Conservation (phyloP, 1,140 invertebrate species). For the Glossosoma conforme region DNA sequence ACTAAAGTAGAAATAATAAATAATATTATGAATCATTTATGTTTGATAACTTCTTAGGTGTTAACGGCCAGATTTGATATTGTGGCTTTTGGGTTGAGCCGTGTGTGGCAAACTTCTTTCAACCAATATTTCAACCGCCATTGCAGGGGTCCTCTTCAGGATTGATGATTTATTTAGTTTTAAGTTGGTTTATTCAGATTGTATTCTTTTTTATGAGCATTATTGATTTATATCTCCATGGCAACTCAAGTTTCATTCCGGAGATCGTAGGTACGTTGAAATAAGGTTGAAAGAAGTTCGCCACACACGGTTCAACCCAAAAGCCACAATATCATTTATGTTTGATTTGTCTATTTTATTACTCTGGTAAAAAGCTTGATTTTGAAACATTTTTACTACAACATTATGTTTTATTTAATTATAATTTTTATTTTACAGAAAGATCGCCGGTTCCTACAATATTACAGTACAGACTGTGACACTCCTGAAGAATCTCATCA, state of each 20-base stretch:
- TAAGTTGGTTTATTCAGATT: too few relatives aligned
- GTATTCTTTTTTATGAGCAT: too few relatives aligned
- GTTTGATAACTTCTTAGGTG: too few relatives aligned
- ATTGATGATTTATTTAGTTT: too few relatives aligned
- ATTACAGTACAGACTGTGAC: slow-evolving; percentile 56
- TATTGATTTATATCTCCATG: neutral
- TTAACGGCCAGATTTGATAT: too few relatives aligned
- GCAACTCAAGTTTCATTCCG: neutral
- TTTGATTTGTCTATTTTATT: neutral
- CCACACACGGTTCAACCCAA: neutral
- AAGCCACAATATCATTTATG: neutral
- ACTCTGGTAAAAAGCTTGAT: neutral
- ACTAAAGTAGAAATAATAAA: too few relatives aligned
- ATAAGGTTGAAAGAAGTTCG: neutral
- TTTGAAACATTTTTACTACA: neutral
- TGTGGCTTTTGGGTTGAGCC: too few relatives aligned
- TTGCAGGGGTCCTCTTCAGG: too few relatives aligned
- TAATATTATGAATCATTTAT: too few relatives aligned
- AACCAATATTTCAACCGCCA: too few relatives aligned
- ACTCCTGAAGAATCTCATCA: slow-evolving; percentile 56
- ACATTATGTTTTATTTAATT: neutral
- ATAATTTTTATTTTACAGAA: slow-evolving; percentile 39
- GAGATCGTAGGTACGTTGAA: neutral
- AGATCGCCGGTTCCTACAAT: slow-evolving; percentile 54
- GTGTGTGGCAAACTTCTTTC: too few relatives aligned